Evolutionary conservation across 2,888 invertebrate genomes (phyloP).

Genomic region (Leucania comma): DNA sequence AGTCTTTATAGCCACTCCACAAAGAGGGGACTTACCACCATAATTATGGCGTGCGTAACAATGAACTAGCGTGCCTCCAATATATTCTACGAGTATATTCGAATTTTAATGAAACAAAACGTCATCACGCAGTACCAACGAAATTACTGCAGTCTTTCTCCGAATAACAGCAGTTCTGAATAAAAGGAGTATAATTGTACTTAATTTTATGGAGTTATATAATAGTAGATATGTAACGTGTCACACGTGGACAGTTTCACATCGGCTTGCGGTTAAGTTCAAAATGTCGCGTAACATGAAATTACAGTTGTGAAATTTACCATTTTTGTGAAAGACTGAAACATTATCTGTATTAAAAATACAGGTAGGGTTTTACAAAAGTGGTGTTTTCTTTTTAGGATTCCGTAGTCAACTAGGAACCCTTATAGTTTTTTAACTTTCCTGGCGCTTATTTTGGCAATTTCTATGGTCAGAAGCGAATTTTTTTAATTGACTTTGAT

Average conservation of each 20-base stretch:
- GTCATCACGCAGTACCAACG: background rate
- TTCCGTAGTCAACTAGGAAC: too few species aligned
- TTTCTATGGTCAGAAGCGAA: background rate
- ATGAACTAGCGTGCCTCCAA: too few species aligned
- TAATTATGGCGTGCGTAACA: too few species aligned
- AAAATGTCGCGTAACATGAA: slow-evolving; percentile 12
- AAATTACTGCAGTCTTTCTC: background rate
- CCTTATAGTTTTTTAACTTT: too few species aligned
- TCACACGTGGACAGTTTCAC: slow-evolving; percentile 38
- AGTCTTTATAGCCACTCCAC: too few species aligned
- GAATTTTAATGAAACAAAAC: too few species aligned
- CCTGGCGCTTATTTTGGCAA: background rate
- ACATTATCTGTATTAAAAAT: too few species aligned
- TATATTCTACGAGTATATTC: too few species aligned
- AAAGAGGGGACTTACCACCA: too few species aligned
- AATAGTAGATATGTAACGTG: background rate
- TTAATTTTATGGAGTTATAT: background rate
- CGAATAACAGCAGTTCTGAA: background rate
- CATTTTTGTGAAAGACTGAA: too few species aligned
- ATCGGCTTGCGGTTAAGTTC: slow-evolving; percentile 21
- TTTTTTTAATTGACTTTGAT: background rate
- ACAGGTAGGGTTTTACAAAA: background rate
- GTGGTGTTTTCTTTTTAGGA: background rate
- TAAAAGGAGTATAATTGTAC: background rate
- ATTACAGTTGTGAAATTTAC: background rate